Conservation (phyloP, 2,113 vertebrate genomes). For the Illadopsis cleaveri region DNA sequence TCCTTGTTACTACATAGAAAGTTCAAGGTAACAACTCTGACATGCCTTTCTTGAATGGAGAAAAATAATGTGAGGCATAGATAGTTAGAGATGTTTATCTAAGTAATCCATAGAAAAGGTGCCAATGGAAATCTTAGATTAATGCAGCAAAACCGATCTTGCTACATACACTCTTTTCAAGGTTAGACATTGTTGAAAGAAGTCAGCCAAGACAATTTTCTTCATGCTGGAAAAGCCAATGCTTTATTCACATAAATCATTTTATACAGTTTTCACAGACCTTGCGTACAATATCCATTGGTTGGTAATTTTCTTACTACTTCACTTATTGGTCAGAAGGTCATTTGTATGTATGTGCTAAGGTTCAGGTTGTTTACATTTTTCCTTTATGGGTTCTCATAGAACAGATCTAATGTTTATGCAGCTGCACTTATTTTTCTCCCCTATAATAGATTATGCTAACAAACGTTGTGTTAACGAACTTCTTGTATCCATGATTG, state of each 20-base stretch:
- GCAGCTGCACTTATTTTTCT: not conserved
- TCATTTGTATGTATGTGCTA: not conserved
- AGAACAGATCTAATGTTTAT: not conserved
- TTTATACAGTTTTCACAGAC: not conserved
- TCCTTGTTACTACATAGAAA: not conserved
- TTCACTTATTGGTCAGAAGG: not conserved
- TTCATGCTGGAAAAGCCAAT: not conserved
- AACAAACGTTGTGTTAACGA: not conserved
- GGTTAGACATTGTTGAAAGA: not conserved
- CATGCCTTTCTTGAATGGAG: not conserved
- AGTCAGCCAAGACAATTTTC: not conserved
- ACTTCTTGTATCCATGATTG: not conserved
- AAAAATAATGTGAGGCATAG: not conserved
- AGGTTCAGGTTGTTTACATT: not conserved
- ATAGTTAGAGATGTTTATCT: not conserved
- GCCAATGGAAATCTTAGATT: not conserved
- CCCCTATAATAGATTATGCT: not conserved
- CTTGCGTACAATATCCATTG: not conserved
- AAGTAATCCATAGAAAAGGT: not conserved
- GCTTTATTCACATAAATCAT: not conserved
- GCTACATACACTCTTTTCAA: not conserved
- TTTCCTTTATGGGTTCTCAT: not conserved
- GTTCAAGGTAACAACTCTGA: not conserved
- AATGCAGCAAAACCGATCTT: not conserved
- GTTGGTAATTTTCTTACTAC: not conserved